Evolutionary conservation across 2,888 invertebrate species (phyloP), one percentile per base, ranked within the genome.

Genomic region (Monopis laevigella): DNA sequence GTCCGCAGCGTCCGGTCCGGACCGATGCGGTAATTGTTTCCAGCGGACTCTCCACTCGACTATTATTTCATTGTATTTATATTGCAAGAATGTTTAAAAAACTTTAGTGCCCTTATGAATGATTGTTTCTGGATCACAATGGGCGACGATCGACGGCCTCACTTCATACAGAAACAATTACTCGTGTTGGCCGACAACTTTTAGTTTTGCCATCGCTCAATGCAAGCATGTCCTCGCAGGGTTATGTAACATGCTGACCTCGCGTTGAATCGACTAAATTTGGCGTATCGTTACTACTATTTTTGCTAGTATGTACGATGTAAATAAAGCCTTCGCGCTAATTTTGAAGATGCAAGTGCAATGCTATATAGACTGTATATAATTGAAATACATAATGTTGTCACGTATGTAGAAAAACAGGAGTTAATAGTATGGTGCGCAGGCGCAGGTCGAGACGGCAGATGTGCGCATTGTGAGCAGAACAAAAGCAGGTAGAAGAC

Each of bases 401-500:
- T n/a, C n/a, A n/a, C n/a, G n/a, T n/a, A n/a, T n/a, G n/a, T n/a
- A n/a, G 17, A 19, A 38, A 43, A 40, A 39, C 38, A 32, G 39
- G 18, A 32, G 43, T 38, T 29, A 29, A 21, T 36, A 26, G 52
- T 53, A 47, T 45, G 45, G 44, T 53, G 54, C 54, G 51, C 45
- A 50, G 56, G 57, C 58, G 68, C 63, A 60, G 67, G 67, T 65
- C 21, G 41, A 6, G 62, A 63, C 65, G 67, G 73, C 78, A 77
- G 77, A 78, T 77, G 75, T 67, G 66, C 63, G 59, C 64, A 73
- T 78, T 75, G 78, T 78, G 56, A 56, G 51, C 52, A 49, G 58
- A 66, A 78, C 77, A 78, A 80, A 80, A 56, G 74, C 77, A 78
- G 78, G 78, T 78, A 78, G 65, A 65, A 58, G 61, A 68, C 65